Evolutionary conservation across 2,888 invertebrate species (phyloP), one percentile per base, ranked within the genome.

Genomic region (Sabatieria punctata): DNA sequence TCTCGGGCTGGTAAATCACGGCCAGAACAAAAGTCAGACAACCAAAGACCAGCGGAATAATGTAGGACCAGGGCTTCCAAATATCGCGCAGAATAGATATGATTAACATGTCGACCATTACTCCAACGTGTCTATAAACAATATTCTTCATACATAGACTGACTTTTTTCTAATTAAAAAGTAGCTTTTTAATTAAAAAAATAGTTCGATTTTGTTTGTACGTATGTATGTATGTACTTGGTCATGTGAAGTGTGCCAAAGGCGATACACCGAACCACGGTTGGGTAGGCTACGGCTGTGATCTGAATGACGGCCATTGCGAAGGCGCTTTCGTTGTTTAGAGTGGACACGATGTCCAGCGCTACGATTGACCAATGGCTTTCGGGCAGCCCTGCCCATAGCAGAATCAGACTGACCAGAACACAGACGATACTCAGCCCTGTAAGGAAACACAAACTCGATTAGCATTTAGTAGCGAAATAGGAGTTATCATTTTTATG

Each of bases 191-290:
- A n/a, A n/a, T n/a, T n/a, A n/a, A n/a, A n/a, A n/a, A n/a, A n/a
- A n/a, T n/a, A n/a, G n/a, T n/a, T n/a, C n/a, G n/a, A n/a, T n/a
- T n/a, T n/a, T n/a, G n/a, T n/a, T n/a, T n/a, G n/a, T n/a, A n/a
- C n/a, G n/a, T n/a, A n/a, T n/a, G n/a, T n/a, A n/a, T n/a, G n/a
- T n/a, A n/a, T n/a, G n/a, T n/a, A n/a, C n/a, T n/a, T n/a, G 15
- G 36, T 37, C 1, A 55, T 51, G 37, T 60, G 57, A 23, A 60
- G 49, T 42, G 52, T 57, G 25, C 60, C 60, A 47, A 60, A 61
- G 8, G 60, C 60, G 30, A 58, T 51, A 43, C 59, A 57, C 40
- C 60, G 48, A 41, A 60, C 57, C 30, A 60, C 60, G 8, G 60
- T 60, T 6, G 60, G 60, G 40, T 61, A 60, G 19, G 57, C 43